These are phyloP conservation scores for Drosophila aff. DNA, from an alignment of 1,140 invertebrate species.

Conservation along the genomic window DNA sequence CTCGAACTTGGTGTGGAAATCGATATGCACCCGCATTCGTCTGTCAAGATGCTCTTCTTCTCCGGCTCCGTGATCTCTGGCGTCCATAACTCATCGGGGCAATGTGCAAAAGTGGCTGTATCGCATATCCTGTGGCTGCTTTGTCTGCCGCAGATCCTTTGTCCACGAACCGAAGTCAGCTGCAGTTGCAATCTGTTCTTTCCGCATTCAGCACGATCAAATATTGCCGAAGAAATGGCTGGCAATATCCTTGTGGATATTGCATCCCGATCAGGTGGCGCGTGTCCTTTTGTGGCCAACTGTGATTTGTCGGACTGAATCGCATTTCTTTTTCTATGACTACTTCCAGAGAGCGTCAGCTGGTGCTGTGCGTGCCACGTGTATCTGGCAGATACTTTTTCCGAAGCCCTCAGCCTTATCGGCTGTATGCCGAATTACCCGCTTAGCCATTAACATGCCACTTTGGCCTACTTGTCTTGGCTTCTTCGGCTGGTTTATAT, in stretches of 20 bases:
- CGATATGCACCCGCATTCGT: slow-evolving; percentile 77
- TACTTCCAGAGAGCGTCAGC: slow-evolving; percentile 48
- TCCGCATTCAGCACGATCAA: slow-evolving; percentile 73
- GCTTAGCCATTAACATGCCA: slow-evolving; percentile 69
- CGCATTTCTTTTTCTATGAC: slow-evolving; percentile 32
- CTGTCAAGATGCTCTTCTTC: slow-evolving; percentile 52
- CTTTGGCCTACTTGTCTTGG: slow-evolving; percentile 69
- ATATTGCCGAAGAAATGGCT: slow-evolving; percentile 66
- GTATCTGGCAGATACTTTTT: slow-evolving; percentile 35
- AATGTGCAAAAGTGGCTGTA: slow-evolving; percentile 83
- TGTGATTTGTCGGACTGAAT: slow-evolving; percentile 64
- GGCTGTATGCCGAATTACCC: slow-evolving; percentile 68
- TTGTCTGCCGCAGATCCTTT: slow-evolving; percentile 69
- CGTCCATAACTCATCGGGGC: slow-evolving; percentile 74
- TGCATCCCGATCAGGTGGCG: slow-evolving; percentile 66
- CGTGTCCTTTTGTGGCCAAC: slow-evolving; percentile 76
- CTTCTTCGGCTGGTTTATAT: slow-evolving; percentile 16
- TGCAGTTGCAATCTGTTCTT: slow-evolving; percentile 79
- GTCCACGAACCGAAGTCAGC: slow-evolving; percentile 61
- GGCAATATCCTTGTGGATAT: slow-evolving; percentile 4
- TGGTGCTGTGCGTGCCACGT: slow-evolving; percentile 60
- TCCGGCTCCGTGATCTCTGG: slow-evolving; percentile 10
- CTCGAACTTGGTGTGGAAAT: slow-evolving; percentile 43
- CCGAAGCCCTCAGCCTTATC: slow-evolving; percentile 21
- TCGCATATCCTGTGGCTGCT: slow-evolving; percentile 78